Conservation (phyloP, 1,140 invertebrate genomes). For the Hestina assimilis region DNA sequence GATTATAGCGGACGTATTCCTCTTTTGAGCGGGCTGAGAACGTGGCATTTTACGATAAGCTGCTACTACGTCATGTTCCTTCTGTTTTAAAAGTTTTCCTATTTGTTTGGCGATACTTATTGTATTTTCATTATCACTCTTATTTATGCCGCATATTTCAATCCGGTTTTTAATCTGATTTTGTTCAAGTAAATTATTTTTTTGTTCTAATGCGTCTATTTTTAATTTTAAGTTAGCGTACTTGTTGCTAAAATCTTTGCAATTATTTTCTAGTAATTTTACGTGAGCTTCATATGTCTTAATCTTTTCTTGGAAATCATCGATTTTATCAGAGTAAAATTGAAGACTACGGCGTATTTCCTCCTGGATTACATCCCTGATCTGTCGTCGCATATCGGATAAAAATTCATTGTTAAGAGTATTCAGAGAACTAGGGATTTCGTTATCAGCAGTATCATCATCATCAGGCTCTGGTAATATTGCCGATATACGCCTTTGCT, state of each 20-base stretch:
- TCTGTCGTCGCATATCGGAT: neutral
- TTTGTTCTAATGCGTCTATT: too few relatives aligned
- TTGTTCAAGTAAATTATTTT: too few relatives aligned
- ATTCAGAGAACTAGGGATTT: neutral
- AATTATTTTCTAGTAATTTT: too few relatives aligned
- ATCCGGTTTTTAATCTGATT: too few relatives aligned
- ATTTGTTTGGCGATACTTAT: neutral
- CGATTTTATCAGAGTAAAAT: too few relatives aligned
- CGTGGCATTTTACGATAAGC: neutral
- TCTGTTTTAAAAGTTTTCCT: neutral
- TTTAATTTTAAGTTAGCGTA: too few relatives aligned
- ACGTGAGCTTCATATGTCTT: too few relatives aligned
- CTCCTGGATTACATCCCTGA: neutral
- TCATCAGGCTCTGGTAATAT: neutral
- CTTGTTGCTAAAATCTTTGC: too few relatives aligned
- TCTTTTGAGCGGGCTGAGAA: too few relatives aligned
- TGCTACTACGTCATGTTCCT: neutral
- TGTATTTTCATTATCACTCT: neutral
- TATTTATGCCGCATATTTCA: neutral
- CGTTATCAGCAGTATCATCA: neutral
- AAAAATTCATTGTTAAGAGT: neutral
- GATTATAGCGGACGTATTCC: too few relatives aligned
- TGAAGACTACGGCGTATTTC: too few relatives aligned
- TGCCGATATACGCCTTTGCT: neutral
- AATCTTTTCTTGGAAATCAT: too few relatives aligned